Percentiles rank a stretch among this genome's conserved stretches.
phyloP scores from a whole-genome alignment of 2,888 invertebrate species.

The Mechanitis messenoides region DNA sequence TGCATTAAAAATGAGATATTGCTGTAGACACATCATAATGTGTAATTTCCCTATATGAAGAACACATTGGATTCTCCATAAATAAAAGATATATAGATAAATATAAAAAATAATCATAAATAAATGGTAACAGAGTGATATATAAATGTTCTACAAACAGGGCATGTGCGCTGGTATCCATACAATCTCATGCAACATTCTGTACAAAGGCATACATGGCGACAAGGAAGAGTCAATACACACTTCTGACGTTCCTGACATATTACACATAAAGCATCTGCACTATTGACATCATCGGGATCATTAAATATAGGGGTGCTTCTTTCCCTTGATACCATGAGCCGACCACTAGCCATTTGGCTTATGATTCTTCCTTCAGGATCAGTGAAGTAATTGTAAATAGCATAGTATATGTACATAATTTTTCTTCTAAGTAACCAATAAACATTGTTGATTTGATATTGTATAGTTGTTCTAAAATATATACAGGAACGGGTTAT shows the following conservation, averaged over 20 bases:
- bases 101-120: slow-evolving; percentile 45
- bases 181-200: slow-evolving; percentile 70
- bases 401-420: slow-evolving; percentile 54
- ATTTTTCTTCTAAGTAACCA: slow-evolving; percentile 57
- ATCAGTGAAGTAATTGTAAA: slow-evolving; percentile 61
- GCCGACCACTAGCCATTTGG: slow-evolving; percentile 50
- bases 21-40: too few species aligned
- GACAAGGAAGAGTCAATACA: slow-evolving; percentile 74
- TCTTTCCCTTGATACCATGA: slow-evolving; percentile 39
- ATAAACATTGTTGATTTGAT: slow-evolving; percentile 43
- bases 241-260: slow-evolving; percentile 76
- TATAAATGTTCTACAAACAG: slow-evolving; percentile 74
- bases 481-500: slow-evolving; percentile 54
- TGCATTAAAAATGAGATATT: too few species aligned
- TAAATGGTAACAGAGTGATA: slow-evolving; percentile 75
- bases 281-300: slow-evolving; percentile 38
- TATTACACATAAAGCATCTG: slow-evolving; percentile 70
- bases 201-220: slow-evolving; percentile 74
- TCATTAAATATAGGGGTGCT: slow-evolving; percentile 37
- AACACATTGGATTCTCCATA: background rate
- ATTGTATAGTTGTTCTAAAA: slow-evolving; percentile 49
- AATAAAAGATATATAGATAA: slow-evolving; percentile 6
- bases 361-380: slow-evolving; percentile 60
- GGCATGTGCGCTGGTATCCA: slow-evolving; percentile 70
- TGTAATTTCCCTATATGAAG: background rate